These are phyloP conservation scores for Zele albiditarsus DNA, from an alignment of 2,888 invertebrate species.

Conservation along the genomic window DNA sequence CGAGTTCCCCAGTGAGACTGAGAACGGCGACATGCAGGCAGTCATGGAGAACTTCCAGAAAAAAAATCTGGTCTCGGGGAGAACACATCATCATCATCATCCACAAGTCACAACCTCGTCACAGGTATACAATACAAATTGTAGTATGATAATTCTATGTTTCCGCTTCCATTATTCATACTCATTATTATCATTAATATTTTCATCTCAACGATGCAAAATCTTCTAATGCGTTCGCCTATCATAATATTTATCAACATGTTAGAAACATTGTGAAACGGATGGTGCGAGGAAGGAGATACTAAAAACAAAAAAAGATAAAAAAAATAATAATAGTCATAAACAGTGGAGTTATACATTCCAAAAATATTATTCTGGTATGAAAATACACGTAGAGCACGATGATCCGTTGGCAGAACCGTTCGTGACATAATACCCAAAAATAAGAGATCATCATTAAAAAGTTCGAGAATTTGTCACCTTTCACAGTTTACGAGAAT, in stretches of 20 bases:
- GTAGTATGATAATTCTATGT: too few relatives aligned
- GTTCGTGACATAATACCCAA: constrained; percentile 48
- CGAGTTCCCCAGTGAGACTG: constrained; percentile 77
- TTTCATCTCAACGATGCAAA: too few relatives aligned
- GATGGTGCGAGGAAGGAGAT: neutral
- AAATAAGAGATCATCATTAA: constrained; percentile 51
- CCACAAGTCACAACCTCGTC: constrained; percentile 77
- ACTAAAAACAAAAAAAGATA: constrained; percentile 1
- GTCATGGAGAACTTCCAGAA: constrained; percentile 85
- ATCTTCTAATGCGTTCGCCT: neutral
- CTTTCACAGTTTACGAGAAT: neutral
- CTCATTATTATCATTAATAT: too few relatives aligned
- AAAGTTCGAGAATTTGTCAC: constrained; percentile 28
- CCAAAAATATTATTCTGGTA: neutral
- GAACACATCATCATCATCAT: constrained; percentile 64
- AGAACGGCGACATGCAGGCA: constrained; percentile 78
- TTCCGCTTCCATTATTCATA: too few relatives aligned
- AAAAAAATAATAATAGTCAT: neutral
- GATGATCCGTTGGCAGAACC: constrained; percentile 27
- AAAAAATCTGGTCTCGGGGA: constrained; percentile 73
- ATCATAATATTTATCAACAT: neutral
- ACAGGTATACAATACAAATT: constrained; percentile 71
- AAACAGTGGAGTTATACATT: neutral
- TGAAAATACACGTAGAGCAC: constrained; percentile 14
- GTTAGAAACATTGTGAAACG: neutral